These are phyloP conservation scores for Cydia pomonella DNA, from an alignment of 1,140 invertebrate species.

Conservation along the genomic window DNA sequence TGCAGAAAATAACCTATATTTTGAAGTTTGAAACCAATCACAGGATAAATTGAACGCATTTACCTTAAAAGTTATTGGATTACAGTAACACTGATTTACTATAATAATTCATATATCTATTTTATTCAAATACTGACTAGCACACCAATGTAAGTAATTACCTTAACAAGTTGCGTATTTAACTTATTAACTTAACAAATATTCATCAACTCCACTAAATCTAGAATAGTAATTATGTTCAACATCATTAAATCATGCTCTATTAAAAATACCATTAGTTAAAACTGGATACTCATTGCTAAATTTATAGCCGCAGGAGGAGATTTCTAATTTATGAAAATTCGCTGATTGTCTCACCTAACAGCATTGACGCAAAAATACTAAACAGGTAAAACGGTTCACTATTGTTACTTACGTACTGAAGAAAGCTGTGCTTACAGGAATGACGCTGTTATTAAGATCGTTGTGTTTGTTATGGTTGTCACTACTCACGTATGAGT, in stretches of 20 bases:
- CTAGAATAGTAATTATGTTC: neutral
- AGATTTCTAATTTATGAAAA: neutral
- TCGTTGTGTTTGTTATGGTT: slow-evolving; percentile 34
- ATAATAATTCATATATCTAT: too few relatives aligned
- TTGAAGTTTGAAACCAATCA: too few relatives aligned
- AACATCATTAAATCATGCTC: neutral
- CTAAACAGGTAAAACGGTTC: neutral
- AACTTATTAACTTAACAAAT: neutral
- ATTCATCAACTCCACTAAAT: neutral
- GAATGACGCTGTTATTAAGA: neutral
- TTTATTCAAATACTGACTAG: too few relatives aligned
- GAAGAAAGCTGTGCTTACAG: neutral
- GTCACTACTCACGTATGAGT: slow-evolving; percentile 1
- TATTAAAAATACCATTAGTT: neutral
- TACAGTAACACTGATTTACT: too few relatives aligned
- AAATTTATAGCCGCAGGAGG: neutral
- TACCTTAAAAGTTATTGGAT: too few relatives aligned
- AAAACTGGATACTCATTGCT: neutral
- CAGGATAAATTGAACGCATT: too few relatives aligned
- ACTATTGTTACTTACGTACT: neutral
- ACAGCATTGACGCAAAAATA: neutral
- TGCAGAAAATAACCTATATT: too few relatives aligned
- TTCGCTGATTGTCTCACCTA: neutral
- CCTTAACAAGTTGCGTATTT: too few relatives aligned
- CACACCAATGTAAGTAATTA: too few relatives aligned